These are phyloP conservation scores for Protaetia brevitarsis DNA, from an alignment of 1,140 invertebrate genomes.

Conservation along the genomic window DNA sequence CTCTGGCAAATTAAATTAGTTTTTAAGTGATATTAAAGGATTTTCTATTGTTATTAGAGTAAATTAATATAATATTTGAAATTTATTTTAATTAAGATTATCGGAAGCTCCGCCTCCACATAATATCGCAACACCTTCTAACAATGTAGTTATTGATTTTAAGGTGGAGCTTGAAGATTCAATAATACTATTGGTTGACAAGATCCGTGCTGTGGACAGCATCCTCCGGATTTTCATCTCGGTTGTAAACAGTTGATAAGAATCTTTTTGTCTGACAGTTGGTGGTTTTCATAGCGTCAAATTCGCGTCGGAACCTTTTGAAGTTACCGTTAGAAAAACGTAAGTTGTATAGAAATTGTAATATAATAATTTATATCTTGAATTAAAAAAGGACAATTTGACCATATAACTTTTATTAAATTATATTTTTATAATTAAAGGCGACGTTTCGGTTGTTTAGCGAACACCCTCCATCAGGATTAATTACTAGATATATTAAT, in stretches of 20 bases:
- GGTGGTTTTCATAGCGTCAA: neutral
- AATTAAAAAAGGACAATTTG: too few relatives aligned
- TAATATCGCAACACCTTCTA: slow-evolving; percentile 7
- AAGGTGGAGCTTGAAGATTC: slow-evolving; percentile 22
- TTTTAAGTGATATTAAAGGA: neutral
- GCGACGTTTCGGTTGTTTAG: neutral
- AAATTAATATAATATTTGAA: neutral
- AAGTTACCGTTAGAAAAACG: neutral
- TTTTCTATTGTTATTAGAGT: neutral
- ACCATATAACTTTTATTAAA: too few relatives aligned
- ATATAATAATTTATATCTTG: too few relatives aligned
- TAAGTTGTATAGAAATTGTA: neutral
- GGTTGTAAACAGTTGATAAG: slow-evolving; percentile 19
- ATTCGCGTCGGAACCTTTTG: neutral
- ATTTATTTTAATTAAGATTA: neutral
- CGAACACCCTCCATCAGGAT: neutral
- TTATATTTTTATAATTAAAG: too few relatives aligned
- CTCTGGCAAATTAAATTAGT: neutral
- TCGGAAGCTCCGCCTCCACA: neutral
- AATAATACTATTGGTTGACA: slow-evolving; percentile 21
- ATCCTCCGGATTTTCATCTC: slow-evolving; percentile 21
- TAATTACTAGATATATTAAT: too few relatives aligned
- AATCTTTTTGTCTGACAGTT: slow-evolving; percentile 18
- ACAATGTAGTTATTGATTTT: slow-evolving; percentile 27
- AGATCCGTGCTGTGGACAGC: slow-evolving; percentile 7